phyloP scores from a whole-genome alignment of 1,140 invertebrate genomes.

The Heliconius melpomene region DNA sequence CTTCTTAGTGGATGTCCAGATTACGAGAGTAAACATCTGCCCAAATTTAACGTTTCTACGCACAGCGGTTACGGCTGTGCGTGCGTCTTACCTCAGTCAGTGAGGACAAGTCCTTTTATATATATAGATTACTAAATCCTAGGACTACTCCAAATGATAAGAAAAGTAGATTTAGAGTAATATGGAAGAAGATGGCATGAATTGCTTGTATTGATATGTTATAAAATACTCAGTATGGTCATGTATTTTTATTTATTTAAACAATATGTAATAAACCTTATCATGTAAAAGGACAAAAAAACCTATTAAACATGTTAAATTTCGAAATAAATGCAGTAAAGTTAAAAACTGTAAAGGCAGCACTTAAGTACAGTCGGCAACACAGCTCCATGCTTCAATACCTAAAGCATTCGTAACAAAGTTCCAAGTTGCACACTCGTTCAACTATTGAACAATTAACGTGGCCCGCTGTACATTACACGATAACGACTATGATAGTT shows the following conservation, averaged over 20 bases:
- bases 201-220: no score
- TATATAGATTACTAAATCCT: no score
- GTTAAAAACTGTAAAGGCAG: constrained; percentile 35
- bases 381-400: constrained; percentile 6
- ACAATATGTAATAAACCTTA: not conserved
- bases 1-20: no score
- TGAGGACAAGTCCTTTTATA: no score
- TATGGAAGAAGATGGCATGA: no score
- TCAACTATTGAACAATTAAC: constrained; percentile 19
- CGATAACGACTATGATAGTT: constrained; percentile 53
- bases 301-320: constrained; percentile 4
- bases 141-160: no score
- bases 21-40: no score
- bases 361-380: constrained; percentile 23
- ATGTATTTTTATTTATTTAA: not conserved
- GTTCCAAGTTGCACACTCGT: not conserved
- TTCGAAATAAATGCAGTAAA: constrained; percentile 14
- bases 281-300: not conserved
- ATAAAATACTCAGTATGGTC: no score
- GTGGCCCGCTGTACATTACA: constrained; percentile 27
- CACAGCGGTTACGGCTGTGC: no score
- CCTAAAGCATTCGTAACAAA: constrained; percentile 31
- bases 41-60: no score
- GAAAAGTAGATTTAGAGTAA: no score
- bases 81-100: no score